A percentile compares a stretch with the other conserved stretches of the same genome.
Evolutionary conservation across 2,113 vertebrate species (phyloP).

Genomic region (Oxygymnocypris stewartii): DNA sequence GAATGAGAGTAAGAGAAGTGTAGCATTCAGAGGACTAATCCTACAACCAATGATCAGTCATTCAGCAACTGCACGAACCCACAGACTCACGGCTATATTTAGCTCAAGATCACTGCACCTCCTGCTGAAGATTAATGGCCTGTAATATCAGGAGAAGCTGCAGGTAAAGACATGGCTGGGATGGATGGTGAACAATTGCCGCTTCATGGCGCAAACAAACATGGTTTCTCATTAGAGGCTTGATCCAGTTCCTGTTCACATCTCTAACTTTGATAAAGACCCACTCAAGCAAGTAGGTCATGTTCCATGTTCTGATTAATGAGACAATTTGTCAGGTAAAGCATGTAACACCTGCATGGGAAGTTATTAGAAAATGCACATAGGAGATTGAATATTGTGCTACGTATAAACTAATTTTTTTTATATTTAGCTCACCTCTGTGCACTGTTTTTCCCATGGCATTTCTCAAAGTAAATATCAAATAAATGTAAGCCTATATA

Average conservation of each 20-base stretch:
- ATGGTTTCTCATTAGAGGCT: constrained; percentile 40
- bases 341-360: background rate
- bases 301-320: background rate
- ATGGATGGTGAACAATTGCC: constrained; percentile 60
- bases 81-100: constrained; percentile 48
- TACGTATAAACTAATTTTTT: background rate
- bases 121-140: constrained; percentile 66
- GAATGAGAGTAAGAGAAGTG: background rate
- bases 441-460: background rate
- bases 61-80: constrained; percentile 39
- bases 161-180: constrained; percentile 59
- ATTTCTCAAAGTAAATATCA: background rate
- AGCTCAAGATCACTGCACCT: constrained; percentile 52
- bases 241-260: constrained; percentile 12
- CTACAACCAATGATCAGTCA: constrained; percentile 42
- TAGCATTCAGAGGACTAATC: constrained; percentile 39
- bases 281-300: background rate
- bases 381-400: background rate
- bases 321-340: background rate
- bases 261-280: constrained; percentile 20
- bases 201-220: constrained; percentile 53
- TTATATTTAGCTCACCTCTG: background rate
- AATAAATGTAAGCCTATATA: background rate
- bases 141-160: constrained; percentile 51
- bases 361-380: background rate